Evolutionary conservation across 1,140 invertebrate species (phyloP).

Genomic region (Nixonia krombeini): DNA sequence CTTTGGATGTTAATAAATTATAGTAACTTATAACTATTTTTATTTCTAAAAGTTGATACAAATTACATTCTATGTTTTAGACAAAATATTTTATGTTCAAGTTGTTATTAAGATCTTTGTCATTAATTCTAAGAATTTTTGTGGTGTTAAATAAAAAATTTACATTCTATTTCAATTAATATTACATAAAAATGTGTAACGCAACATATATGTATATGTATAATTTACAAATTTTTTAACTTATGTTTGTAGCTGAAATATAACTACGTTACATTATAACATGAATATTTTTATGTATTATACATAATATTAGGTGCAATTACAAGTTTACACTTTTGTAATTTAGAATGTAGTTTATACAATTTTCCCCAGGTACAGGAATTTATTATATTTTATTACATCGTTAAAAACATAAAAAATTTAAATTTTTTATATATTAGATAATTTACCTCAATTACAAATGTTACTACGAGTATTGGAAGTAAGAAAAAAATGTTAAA

Average conservation of each 20-base stretch:
- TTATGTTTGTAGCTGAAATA: too few species aligned
- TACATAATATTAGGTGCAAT: not conserved
- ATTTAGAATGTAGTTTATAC: too few species aligned
- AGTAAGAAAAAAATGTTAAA: too few species aligned
- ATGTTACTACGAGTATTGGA: too few species aligned
- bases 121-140: constrained; percentile 3
- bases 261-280: not conserved
- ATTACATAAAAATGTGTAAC: not conserved
- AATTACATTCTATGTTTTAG: not conserved
- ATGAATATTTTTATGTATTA: not conserved
- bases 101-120: constrained; percentile 1
- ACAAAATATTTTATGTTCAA: not conserved
- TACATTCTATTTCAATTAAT: too few species aligned
- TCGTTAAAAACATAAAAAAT: too few species aligned
- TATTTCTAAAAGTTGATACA: not conserved
- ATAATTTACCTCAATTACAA: too few species aligned
- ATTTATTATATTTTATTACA: too few species aligned
- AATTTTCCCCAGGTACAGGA: too few species aligned
- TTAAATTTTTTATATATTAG: too few species aligned
- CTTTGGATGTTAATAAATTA: not conserved
- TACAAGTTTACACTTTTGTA: not conserved
- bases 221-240: not conserved
- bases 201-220: not conserved
- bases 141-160: too few species aligned
- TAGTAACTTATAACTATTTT: not conserved